Conservation (phyloP, 2,113 vertebrate genomes). For the Laticauda laticaudata region DNA sequence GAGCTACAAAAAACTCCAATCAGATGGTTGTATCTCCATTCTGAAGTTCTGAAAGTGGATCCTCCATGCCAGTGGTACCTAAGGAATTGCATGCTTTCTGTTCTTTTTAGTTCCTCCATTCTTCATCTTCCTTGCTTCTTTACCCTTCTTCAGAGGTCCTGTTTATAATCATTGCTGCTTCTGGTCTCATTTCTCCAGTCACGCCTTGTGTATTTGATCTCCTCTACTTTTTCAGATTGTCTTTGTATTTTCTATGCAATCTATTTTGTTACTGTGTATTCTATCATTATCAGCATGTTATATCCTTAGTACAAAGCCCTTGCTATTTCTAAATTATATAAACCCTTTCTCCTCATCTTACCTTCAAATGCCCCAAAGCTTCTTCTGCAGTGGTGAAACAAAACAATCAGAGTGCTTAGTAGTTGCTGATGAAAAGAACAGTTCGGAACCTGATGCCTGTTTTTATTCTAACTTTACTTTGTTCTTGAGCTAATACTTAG, state of each 20-base stretch:
- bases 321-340: not conserved
- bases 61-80: slow-evolving; percentile 26
- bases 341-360: not conserved
- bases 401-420: not conserved
- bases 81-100: not conserved
- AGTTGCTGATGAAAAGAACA: slow-evolving; percentile 45
- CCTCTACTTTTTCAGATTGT: too few species aligned
- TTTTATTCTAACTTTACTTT: slow-evolving; percentile 40
- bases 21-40: not conserved
- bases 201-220: not conserved
- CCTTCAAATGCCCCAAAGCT: not conserved
- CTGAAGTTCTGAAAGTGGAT: not conserved
- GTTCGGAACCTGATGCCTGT: slow-evolving; percentile 42
- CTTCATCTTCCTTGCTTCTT: not conserved
- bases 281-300: too few species aligned
- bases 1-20: not conserved
- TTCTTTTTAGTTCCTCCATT: not conserved
- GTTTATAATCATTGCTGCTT: not conserved
- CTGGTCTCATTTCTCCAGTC: not conserved
- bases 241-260: not conserved
- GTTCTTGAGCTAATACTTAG: slow-evolving; percentile 60
- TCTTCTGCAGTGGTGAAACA: not conserved
- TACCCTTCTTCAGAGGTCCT: not conserved
- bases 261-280: not conserved
- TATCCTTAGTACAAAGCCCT: not conserved